Base-by-base conservation (phyloP, 1,140 invertebrate genomes). In the Drosophila sproati region DNA sequence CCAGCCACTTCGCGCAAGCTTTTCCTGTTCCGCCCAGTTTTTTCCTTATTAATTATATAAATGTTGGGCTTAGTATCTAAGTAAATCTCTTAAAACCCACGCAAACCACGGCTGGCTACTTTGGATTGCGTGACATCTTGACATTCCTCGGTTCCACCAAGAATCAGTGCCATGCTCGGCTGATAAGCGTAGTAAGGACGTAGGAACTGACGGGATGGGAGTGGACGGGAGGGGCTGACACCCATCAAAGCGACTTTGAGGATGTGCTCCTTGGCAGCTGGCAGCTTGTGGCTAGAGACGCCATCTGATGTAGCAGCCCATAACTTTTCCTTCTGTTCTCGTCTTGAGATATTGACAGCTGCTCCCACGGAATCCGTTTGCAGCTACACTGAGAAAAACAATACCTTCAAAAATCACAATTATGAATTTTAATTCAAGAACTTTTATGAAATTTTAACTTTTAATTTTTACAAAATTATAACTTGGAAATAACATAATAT, bases 21-120 rank as follows among this genome's bases (percentile, higher is more conserved):
- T 37, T 61, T 52, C 34, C 39, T 29, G 1, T 52, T 60, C 37
- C 48, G 6, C 50, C 43, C 34, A 2, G 50, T 8, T 48, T 6
- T 48, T 66, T 41, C 51, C 31, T 72, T 72, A 72, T 72, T 66
- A 66, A 66, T 66, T 57, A 72, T 32, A 29, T 50, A 29, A 41
- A 29, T 47, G 41, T 20, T 60, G 52, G 43, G 29, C 54, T 66
- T 55, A 41, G 31, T 41, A 55, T 57, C 51, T 41, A 35, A n/a
- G 10, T 43, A n/a, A 56, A 72, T 66, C 69, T 28, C 41, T 37
- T 66, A 47, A 55, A 35, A 45, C 45, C 47, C 12, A 31, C 29
- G 10, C 35, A 28, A 6, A 48, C 28, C 10, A 47, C 28, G 4
- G 28, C 50, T 32, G 66, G 45, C 45, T 64, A 48, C 28, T 71